Base-by-base conservation (phyloP, 2,888 invertebrate species). In the Neoscelio sp. region DNA sequence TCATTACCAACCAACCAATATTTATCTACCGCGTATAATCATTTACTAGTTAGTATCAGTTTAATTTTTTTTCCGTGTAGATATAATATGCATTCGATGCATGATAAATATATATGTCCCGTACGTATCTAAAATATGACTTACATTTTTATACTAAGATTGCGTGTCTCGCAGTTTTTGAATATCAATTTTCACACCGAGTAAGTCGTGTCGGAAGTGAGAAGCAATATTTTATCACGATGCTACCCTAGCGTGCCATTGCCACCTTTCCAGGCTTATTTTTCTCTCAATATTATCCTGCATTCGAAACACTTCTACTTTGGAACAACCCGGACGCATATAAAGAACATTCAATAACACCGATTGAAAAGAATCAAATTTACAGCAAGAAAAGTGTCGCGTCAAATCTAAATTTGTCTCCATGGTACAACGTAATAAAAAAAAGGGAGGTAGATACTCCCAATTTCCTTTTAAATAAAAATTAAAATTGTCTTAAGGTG, bases 221-320 rank as follows among this genome's bases (percentile, higher is more conserved):
- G 64, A 54, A 70, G 67, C 74, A 65, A 77, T 86, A 86, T 86
- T 85, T 86, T 82, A 85, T 79, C 76, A 78, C 82, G 84, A 86
- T 83, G 71, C 79, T 75, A 84, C 87, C 86, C 87, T 35, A 80
- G 86, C 79, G 86, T 83, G 76, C 83, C 82, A 80, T 85, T 85
- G 79, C 44, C 78, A 82, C 82, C 80, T 54, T 82, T 68, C 60
- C 74, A 58, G 71, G 76, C 80, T 64, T 76, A 67, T 76, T 80
- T 82, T 81, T 78, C 76, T 82, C 62, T 71, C 48, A 30, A 65
- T 80, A 81, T 80, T 82, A 65, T 78, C 48, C 48, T 77, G 76
- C 65, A 67, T 54, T 44, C 13, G 64, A 54, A 54, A 77, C 42
- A 54, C 35, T 67, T 67, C 17, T 60, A 52, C 58, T 54, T 68